Conservation (phyloP, 2,113 vertebrate genomes). For the Bos taurus region DNA sequence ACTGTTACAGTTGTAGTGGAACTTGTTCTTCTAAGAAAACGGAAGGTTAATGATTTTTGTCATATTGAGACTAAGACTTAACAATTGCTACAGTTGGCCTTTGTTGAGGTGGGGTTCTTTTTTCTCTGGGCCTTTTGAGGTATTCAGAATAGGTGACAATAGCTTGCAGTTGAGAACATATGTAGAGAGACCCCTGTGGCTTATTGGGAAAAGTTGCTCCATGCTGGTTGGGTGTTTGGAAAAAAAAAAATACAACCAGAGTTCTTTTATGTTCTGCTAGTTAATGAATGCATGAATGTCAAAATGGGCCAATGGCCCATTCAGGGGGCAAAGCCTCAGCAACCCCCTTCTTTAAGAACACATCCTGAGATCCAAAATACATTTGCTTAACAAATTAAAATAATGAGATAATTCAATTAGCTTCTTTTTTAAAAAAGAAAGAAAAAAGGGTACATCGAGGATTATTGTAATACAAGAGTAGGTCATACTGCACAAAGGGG, state of each 20-base stretch:
- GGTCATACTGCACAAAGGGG: conserved; percentile 91
- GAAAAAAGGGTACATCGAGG: conserved; percentile 92
- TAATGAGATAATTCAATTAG: conserved; percentile 99
- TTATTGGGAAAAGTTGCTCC: conserved; percentile 93
- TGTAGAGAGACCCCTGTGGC: conserved; percentile 97
- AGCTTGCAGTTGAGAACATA: conserved; percentile 99
- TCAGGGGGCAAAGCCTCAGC: conserved; percentile 94
- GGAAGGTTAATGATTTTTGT: conserved; percentile 91
- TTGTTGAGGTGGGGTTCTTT: conserved; percentile 82
- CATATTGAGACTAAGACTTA: conserved; percentile 95
- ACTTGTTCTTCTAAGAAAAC: conserved; percentile 78
- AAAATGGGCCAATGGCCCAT: conserved; percentile 96
- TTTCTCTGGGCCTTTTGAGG: conserved; percentile 94
- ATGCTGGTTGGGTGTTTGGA: conserved; percentile 93
- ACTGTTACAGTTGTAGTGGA: conserved; percentile 63
- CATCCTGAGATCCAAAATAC: conserved; percentile 97
- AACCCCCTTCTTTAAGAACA: conserved; percentile 93
- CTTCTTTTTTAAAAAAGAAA: conserved; percentile 86
- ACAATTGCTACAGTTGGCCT: conserved; percentile 97
- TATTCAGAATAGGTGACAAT: conserved; percentile 98
- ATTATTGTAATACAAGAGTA: conserved; percentile 95
- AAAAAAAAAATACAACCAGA: conserved; percentile 93
- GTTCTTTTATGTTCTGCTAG: conserved; percentile 92
- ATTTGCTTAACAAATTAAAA: conserved; percentile 99
- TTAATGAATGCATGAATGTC: conserved; percentile 98